These are phyloP conservation scores for Clarias pachynema DNA, from an alignment of 2,797 vertebrate species.

Conservation along the genomic window DNA sequence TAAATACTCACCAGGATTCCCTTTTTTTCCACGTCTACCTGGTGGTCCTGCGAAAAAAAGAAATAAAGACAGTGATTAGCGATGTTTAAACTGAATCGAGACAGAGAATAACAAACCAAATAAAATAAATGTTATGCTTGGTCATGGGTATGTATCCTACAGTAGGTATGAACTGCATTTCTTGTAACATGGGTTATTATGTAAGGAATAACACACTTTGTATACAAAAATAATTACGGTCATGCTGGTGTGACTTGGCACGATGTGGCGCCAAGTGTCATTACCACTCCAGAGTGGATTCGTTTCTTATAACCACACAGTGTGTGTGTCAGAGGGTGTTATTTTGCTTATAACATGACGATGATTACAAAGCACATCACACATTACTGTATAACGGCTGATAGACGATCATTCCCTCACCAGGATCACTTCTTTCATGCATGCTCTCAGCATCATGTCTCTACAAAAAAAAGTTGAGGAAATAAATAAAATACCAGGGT, in stretches of 20 bases:
- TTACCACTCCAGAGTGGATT: neutral
- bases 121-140: neutral
- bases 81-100: neutral
- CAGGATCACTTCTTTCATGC: neutral
- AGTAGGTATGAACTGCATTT: neutral
- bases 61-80: slow-evolving; percentile 10
- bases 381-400: neutral
- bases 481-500: slow-evolving; percentile 4
- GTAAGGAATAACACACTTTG: neutral
- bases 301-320: neutral
- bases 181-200: slow-evolving; percentile 7
- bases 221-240: too few relatives aligned
- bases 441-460: neutral
- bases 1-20: slow-evolving; percentile 57
- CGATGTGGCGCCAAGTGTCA: neutral
- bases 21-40: slow-evolving; percentile 58
- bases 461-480: neutral
- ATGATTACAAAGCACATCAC: neutral
- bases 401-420: neutral
- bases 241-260: neutral
- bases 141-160: neutral
- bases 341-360: neutral
- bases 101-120: slow-evolving; percentile 6
- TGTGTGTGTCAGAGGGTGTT: neutral
- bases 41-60: slow-evolving; percentile 52